Evolutionary conservation across 2,888 invertebrate genomes (phyloP).

Genomic region (Idaea aversata): DNA sequence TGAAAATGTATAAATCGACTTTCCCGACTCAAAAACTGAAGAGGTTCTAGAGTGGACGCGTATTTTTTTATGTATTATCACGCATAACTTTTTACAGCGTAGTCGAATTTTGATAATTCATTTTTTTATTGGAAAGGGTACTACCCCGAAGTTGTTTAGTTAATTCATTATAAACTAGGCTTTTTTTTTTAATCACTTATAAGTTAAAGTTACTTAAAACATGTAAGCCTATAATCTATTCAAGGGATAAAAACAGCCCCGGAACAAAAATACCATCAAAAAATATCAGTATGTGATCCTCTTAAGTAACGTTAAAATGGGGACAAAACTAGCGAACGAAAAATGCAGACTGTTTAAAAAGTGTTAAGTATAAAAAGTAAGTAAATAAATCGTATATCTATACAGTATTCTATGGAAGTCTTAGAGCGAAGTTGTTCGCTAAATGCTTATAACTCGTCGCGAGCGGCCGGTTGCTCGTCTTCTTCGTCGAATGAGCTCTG

Average conservation of each 20-base stretch:
- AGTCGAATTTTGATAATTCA: no score
- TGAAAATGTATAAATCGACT: no score
- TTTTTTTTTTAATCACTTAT: no score
- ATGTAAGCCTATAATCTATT: conserved; percentile 20
- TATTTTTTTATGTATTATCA: no score
- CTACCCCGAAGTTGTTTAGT: conserved; percentile 11
- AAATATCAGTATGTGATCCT: conserved; percentile 39
- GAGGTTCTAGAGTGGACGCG: no score
- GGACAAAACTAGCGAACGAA: conserved; percentile 62
- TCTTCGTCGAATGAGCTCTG: conserved; percentile 85
- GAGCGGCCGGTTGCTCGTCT: conserved; percentile 81
- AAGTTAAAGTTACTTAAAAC: conserved; percentile 48
- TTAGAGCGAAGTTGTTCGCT: conserved; percentile 48
- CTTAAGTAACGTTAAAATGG: conserved; percentile 13
- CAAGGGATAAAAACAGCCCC: conserved; percentile 1
- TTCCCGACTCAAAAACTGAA: no score
- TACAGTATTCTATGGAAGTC: conserved; percentile 74
- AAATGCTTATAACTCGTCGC: conserved; percentile 86
- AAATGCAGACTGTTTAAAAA: conserved; percentile 61
- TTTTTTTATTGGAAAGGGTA: no score
- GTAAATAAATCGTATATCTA: conserved; percentile 65
- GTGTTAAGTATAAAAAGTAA: conserved; percentile 58
- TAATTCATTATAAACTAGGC: no score
- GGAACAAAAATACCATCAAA: conserved; percentile 16
- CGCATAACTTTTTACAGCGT: no score